Percentiles rank a stretch among this genome's conserved stretches.
phyloP scores from a whole-genome alignment of 2,797 vertebrate genomes.

The Rhinatrema bivittatum region DNA sequence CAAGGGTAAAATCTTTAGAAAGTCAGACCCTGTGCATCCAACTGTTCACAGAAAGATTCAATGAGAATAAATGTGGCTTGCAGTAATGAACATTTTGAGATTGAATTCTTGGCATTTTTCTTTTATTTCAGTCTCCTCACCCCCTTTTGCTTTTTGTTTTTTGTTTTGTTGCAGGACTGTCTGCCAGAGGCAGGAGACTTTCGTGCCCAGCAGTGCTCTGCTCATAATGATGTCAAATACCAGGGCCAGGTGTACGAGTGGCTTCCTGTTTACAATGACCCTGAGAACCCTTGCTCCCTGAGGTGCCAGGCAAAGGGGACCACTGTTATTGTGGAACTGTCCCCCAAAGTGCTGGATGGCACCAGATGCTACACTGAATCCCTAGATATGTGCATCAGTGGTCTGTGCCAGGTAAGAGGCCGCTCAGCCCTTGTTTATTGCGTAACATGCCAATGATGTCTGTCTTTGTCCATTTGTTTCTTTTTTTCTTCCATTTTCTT shows the following conservation, averaged over 20 bases:
- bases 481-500: background rate
- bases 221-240: slow-evolving; percentile 84
- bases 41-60: too few relatives aligned
- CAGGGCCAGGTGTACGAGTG: slow-evolving; percentile 87
- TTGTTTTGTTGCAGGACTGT: slow-evolving; percentile 72
- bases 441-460: background rate
- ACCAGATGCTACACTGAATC: slow-evolving; percentile 94
- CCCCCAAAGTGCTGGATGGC: slow-evolving; percentile 92
- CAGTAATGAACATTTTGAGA: rapidly evolving
- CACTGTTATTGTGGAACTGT: slow-evolving; percentile 75
- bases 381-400: slow-evolving; percentile 95
- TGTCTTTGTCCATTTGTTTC: background rate
- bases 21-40: too few relatives aligned
- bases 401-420: slow-evolving; percentile 80
- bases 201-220: slow-evolving; percentile 91
- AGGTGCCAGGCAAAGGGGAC: slow-evolving; percentile 82
- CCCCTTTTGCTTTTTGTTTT: too few relatives aligned
- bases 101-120: background rate
- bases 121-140: too few relatives aligned
- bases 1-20: too few relatives aligned
- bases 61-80: too few relatives aligned
- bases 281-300: slow-evolving; percentile 85
- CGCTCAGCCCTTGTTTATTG: rapidly evolving
- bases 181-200: slow-evolving; percentile 87
- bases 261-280: slow-evolving; percentile 86